phyloP scores from a whole-genome alignment of 2,113 vertebrate genomes.

The Xenopus borealis region DNA sequence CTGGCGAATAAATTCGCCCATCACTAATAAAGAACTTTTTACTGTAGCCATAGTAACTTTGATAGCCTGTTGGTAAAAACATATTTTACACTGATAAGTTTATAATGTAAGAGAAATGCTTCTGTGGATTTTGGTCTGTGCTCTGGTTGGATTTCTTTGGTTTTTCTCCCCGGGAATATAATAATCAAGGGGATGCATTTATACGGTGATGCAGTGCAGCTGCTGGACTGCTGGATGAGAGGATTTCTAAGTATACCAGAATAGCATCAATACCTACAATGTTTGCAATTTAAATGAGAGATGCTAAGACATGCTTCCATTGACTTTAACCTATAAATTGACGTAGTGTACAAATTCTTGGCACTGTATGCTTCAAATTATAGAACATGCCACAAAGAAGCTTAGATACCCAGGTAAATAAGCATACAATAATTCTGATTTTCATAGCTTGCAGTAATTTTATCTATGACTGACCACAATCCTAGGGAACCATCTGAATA shows the following conservation, averaged over 20 bases:
- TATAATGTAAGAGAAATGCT: background rate
- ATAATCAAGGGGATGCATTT: background rate
- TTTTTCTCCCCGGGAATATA: background rate
- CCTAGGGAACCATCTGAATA: no score
- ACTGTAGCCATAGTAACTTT: conserved; percentile 19
- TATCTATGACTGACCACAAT: no score
- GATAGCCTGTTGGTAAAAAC: conserved; percentile 23
- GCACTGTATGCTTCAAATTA: background rate
- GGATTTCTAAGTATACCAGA: background rate
- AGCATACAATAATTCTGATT: background rate
- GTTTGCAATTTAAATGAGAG: background rate
- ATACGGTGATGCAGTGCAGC: no score
- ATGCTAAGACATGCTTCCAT: background rate
- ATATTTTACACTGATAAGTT: conserved; percentile 17
- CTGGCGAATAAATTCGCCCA: no score
- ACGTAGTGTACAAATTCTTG: background rate
- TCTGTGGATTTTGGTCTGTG: background rate
- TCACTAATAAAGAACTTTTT: no score
- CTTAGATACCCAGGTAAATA: background rate
- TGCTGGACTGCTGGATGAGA: no score
- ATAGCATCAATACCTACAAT: background rate
- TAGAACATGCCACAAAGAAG: background rate
- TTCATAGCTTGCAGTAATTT: no score
- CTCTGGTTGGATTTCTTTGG: background rate
- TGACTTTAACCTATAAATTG: background rate